phyloP scores from a whole-genome alignment of 2,888 invertebrate genomes.

The Parasteatoda lunata region DNA sequence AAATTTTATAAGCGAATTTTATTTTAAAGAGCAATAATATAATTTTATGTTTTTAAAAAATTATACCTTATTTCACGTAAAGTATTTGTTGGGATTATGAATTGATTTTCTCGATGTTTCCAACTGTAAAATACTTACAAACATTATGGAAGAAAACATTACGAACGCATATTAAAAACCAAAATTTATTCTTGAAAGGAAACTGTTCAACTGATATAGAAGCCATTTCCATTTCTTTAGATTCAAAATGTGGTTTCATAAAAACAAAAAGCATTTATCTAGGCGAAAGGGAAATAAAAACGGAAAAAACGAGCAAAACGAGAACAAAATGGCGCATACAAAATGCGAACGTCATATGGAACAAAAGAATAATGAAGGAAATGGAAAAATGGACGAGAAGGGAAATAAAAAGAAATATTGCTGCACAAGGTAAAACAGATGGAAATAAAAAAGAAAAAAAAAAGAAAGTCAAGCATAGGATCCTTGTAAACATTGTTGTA shows the following conservation, averaged over 20 bases:
- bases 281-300: background rate
- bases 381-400: background rate
- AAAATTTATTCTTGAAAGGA: too few relatives aligned
- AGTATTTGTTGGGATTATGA: too few relatives aligned
- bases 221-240: slow-evolving; percentile 2
- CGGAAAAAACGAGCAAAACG: background rate
- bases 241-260: background rate
- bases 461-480: background rate
- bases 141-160: too few relatives aligned
- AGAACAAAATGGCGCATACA: background rate
- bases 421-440: background rate
- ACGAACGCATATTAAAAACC: too few relatives aligned
- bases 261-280: background rate
- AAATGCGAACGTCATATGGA: background rate
- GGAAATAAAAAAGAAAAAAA: background rate
- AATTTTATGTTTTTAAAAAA: too few relatives aligned
- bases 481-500: background rate
- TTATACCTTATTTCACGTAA: too few relatives aligned
- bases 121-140: too few relatives aligned
- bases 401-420: background rate
- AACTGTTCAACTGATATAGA: background rate
- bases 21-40: too few relatives aligned
- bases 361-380: slow-evolving; percentile 14
- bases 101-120: too few relatives aligned
- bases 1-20: too few relatives aligned